Conservation (phyloP, 92 coral and sea anemone species). For the Epizoanthus illoricatus region DNA sequence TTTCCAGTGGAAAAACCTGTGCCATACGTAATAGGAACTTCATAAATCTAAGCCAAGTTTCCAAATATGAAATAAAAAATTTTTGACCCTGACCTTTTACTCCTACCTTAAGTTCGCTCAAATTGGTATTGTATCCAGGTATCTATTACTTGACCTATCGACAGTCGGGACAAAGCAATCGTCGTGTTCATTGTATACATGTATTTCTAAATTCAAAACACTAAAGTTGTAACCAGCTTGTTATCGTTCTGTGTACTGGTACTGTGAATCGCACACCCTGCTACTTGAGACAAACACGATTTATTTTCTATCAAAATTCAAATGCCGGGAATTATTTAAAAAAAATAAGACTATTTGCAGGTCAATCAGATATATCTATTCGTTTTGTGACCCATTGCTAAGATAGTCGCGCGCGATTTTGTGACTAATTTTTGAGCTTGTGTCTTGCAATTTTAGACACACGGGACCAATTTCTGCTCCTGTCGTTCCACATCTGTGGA, state of each 20-base stretch:
- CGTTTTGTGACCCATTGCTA: neutral
- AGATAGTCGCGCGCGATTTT: neutral
- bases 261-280: conserved; percentile 33
- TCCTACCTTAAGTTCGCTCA: too few species aligned
- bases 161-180: too few species aligned
- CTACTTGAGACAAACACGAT: neutral
- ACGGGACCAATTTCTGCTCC: neutral
- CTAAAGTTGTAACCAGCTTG: neutral
- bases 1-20: too few species aligned
- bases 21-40: too few species aligned
- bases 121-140: too few species aligned
- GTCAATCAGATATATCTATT: neutral
- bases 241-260: conserved; percentile 24
- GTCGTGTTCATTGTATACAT: too few species aligned
- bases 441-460: neutral
- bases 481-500: neutral
- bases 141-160: too few species aligned
- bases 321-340: neutral
- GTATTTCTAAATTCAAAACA: too few species aligned
- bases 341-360: neutral
- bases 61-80: too few species aligned
- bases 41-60: too few species aligned
- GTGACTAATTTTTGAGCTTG: neutral
- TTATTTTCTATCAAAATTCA: neutral
- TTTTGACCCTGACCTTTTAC: too few species aligned